Conservation (phyloP, 2,797 vertebrate genomes). For the Hapalemur alaotrensis region DNA sequence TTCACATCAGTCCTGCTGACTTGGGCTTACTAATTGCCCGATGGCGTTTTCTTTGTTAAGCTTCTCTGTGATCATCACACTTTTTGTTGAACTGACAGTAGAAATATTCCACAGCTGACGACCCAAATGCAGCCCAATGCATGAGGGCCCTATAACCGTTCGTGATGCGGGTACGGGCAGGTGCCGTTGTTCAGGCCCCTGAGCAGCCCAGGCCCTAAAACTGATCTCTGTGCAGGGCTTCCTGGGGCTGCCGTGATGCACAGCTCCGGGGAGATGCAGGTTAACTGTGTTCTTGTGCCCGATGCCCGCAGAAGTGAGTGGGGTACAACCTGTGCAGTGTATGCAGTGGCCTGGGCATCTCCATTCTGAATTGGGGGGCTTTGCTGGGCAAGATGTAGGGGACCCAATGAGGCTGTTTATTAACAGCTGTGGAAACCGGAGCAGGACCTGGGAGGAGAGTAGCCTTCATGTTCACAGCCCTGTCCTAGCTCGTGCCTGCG, state of each 20-base stretch:
- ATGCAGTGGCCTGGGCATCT: background rate
- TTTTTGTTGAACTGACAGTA: constrained; percentile 87
- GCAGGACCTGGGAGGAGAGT: background rate
- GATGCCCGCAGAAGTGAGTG: background rate
- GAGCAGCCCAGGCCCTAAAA: constrained; percentile 71
- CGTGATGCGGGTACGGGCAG: constrained; percentile 68
- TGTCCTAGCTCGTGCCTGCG: no score
- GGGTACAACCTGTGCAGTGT: background rate
- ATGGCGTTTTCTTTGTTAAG: constrained; percentile 94
- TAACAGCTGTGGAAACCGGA: background rate
- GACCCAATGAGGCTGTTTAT: background rate
- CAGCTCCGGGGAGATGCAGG: background rate
- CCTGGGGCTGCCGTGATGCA: constrained; percentile 21
- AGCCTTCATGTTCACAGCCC: fast-evolving
- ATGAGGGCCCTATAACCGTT: constrained; percentile 79
- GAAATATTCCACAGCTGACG: constrained; percentile 85
- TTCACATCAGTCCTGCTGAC: constrained; percentile 92
- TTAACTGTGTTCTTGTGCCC: constrained; percentile 54
- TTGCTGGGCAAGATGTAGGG: background rate
- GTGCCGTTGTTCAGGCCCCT: constrained; percentile 64
- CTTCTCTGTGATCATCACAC: constrained; percentile 91
- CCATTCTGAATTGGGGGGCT: background rate
- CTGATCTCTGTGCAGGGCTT: constrained; percentile 73
- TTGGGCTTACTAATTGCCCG: constrained; percentile 93
- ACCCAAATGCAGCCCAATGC: constrained; percentile 83